Conservation (phyloP, 2,113 vertebrate species). For the Chloropsis hardwickii region DNA sequence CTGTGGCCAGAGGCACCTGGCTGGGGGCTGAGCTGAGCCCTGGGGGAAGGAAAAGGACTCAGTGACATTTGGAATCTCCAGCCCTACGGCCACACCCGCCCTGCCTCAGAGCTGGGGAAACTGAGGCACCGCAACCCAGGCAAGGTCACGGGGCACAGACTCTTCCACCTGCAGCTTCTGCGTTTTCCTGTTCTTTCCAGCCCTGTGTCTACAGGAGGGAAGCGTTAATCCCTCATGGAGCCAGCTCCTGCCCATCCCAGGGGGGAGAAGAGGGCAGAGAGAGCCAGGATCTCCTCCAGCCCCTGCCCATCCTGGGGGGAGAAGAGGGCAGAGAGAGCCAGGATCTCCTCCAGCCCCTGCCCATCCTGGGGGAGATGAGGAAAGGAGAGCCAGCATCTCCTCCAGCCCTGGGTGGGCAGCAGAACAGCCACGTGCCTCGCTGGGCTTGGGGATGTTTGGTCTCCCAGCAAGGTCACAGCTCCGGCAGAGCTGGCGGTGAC, state of each 20-base stretch:
- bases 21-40: accelerated
- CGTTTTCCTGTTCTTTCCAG: accelerated
- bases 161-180: not conserved
- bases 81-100: accelerated
- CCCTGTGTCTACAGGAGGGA: accelerated
- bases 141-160: accelerated
- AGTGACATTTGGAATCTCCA: accelerated
- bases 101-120: not conserved
- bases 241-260: not conserved
- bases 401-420: not conserved
- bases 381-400: no score
- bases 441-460: not conserved
- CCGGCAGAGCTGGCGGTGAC: not conserved
- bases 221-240: accelerated
- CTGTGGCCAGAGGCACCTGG: not conserved
- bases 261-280: no score
- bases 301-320: not conserved
- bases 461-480: not conserved
- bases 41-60: no score
- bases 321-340: no score
- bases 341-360: no score
- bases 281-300: no score
- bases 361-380: no score
- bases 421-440: not conserved
- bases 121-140: accelerated